Evolutionary conservation across 2,113 vertebrate species (phyloP).

Genomic region (Oncorhynchus nerka): DNA sequence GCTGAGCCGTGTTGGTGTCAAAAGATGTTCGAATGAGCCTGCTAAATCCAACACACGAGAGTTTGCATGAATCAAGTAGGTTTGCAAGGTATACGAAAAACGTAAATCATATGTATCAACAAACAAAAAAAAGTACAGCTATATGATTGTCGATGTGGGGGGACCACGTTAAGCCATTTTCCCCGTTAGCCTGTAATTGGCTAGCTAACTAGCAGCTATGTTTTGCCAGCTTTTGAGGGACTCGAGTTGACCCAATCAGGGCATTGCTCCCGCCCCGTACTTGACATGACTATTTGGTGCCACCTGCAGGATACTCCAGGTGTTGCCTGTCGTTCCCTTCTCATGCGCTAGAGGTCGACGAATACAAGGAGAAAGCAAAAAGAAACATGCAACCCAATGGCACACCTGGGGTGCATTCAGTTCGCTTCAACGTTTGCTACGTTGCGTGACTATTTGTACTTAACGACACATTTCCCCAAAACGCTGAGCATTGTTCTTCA

Average conservation of each 20-base stretch:
- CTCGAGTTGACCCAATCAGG: slow-evolving; percentile 34
- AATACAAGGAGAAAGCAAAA: too few species aligned
- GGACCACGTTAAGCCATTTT: slow-evolving; percentile 47
- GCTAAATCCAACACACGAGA: slow-evolving; percentile 36
- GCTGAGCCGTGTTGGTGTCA: slow-evolving; percentile 31
- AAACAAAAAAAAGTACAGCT: too few species aligned
- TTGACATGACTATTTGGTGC: slow-evolving; percentile 21
- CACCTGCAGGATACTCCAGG: not conserved
- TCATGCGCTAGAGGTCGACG: too few species aligned
- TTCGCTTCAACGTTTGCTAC: too few species aligned
- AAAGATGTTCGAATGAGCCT: slow-evolving; percentile 39
- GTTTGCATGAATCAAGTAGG: slow-evolving; percentile 48
- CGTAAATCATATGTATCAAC: too few species aligned
- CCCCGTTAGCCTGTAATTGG: not conserved
- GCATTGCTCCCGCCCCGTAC: not conserved
- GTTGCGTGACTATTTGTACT: too few species aligned
- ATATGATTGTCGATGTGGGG: not conserved
- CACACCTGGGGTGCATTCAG: too few species aligned
- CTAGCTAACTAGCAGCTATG: not conserved
- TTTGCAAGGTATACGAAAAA: not conserved
- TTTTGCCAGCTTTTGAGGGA: slow-evolving; percentile 39
- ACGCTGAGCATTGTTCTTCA: too few species aligned
- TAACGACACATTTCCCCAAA: too few species aligned
- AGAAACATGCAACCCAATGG: too few species aligned
- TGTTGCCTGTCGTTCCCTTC: too few species aligned